phyloP scores from a whole-genome alignment of 2,113 vertebrate genomes.

The Triplophysa tibetana region DNA sequence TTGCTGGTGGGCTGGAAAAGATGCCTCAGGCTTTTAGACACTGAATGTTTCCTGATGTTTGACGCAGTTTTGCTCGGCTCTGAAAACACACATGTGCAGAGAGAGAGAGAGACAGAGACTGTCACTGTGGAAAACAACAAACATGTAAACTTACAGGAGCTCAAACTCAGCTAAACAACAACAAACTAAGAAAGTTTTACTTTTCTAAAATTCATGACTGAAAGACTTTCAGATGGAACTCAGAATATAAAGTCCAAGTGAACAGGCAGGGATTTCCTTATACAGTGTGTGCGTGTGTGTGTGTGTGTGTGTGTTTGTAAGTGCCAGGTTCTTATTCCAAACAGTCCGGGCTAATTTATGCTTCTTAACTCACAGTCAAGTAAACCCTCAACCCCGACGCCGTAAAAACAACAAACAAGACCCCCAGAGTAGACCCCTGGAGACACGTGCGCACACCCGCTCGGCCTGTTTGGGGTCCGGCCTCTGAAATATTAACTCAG shows the following conservation, averaged over 20 bases:
- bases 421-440: slow-evolving; percentile 5
- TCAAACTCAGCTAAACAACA: too few species aligned
- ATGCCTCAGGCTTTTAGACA: slow-evolving; percentile 90
- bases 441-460: neutral
- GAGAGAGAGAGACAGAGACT: neutral
- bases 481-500: slow-evolving; percentile 26
- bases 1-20: slow-evolving; percentile 89
- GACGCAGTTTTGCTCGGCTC: slow-evolving; percentile 82
- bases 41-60: slow-evolving; percentile 86
- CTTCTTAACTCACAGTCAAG: slow-evolving; percentile 27
- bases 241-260: neutral
- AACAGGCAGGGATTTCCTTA: slow-evolving; percentile 62
- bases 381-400: slow-evolving; percentile 23
- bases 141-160: too few species aligned
- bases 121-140: neutral
- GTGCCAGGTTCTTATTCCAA: neutral
- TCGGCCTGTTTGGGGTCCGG: neutral
- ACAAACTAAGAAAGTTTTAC: too few species aligned
- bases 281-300: slow-evolving; percentile 38
- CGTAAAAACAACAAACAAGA: slow-evolving; percentile 38
- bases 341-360: slow-evolving; percentile 34
- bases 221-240: too few species aligned
- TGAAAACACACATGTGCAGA: slow-evolving; percentile 50
- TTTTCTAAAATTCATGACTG: too few species aligned
- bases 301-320: neutral